phyloP scores from a whole-genome alignment of 2,888 invertebrate genomes.

The Emmelina monodactyla region DNA sequence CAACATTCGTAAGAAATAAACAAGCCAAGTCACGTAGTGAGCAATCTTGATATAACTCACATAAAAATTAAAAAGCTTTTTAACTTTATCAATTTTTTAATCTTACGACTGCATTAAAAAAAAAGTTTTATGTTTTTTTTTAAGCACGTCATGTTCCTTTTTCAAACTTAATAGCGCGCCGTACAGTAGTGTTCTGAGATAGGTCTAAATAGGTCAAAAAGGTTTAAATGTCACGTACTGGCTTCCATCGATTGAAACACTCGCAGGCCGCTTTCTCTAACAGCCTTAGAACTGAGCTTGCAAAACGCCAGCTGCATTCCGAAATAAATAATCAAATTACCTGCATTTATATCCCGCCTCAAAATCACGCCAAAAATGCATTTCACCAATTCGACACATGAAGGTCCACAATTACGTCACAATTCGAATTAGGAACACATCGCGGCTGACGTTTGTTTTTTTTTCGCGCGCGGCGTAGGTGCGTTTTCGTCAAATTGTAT shows the following conservation, averaged over 20 bases:
- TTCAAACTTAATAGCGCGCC: too few relatives aligned
- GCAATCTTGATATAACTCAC: too few relatives aligned
- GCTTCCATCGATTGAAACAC: constrained; percentile 27
- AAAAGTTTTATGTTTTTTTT: too few relatives aligned
- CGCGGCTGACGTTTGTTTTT: constrained; percentile 6
- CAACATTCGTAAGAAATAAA: too few relatives aligned
- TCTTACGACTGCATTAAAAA: too few relatives aligned
- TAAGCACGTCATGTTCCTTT: too few relatives aligned
- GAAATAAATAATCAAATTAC: constrained; percentile 4
- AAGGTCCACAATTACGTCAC: constrained; percentile 20
- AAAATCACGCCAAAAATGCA: not conserved
- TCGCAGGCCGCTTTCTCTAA: constrained; percentile 29
- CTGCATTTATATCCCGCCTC: constrained; percentile 8
- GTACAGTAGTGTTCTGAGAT: too few relatives aligned
- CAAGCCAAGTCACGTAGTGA: too few relatives aligned
- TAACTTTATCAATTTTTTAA: too few relatives aligned
- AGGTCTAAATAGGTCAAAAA: constrained; percentile 6
- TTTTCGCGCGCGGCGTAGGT: constrained; percentile 42
- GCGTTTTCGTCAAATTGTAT: constrained; percentile 62
- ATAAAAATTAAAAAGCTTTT: too few relatives aligned
- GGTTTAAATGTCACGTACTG: constrained; percentile 22
- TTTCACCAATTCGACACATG: too few relatives aligned
- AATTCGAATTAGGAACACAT: constrained; percentile 18
- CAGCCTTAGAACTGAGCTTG: not conserved
- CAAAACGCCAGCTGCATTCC: not conserved